Percentiles rank a stretch among this genome's conserved stretches.
Conservation (phyloP, 2,113 vertebrate genomes). For the Tursiops truncatus region DNA sequence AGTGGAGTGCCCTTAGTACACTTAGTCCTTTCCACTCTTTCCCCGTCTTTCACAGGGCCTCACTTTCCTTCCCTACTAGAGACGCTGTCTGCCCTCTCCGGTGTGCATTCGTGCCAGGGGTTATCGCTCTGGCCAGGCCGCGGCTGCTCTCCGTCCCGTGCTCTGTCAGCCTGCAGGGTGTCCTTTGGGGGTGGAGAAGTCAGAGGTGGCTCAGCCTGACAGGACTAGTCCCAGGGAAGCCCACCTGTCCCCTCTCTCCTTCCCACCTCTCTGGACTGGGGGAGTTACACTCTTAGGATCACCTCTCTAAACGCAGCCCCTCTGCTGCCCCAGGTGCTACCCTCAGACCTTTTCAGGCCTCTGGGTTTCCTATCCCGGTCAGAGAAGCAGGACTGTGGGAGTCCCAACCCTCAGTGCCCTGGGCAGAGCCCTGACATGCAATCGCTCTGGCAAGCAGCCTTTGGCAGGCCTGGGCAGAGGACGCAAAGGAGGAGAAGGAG, state of each 20-base stretch:
- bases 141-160: neutral
- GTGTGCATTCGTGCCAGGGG: neutral
- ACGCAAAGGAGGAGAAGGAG: neutral
- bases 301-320: neutral
- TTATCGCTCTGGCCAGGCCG: constrained; percentile 14
- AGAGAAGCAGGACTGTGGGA: neutral
- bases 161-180: constrained; percentile 49
- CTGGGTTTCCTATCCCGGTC: neutral
- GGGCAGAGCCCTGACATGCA: constrained; percentile 60
- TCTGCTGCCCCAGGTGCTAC: neutral
- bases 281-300: neutral
- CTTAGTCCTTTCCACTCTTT: neutral
- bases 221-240: neutral
- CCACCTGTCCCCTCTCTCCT: neutral
- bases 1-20: too few relatives aligned
- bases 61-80: neutral
- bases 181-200: neutral
- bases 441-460: constrained; percentile 60
- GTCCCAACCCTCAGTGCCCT: neutral
- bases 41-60: neutral
- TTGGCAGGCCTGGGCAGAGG: constrained; percentile 72
- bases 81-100: neutral
- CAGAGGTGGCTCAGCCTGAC: neutral
- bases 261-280: neutral
- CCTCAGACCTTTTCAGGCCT: neutral